phyloP scores from a whole-genome alignment of 2,113 vertebrate species.

The Piaya cayana region DNA sequence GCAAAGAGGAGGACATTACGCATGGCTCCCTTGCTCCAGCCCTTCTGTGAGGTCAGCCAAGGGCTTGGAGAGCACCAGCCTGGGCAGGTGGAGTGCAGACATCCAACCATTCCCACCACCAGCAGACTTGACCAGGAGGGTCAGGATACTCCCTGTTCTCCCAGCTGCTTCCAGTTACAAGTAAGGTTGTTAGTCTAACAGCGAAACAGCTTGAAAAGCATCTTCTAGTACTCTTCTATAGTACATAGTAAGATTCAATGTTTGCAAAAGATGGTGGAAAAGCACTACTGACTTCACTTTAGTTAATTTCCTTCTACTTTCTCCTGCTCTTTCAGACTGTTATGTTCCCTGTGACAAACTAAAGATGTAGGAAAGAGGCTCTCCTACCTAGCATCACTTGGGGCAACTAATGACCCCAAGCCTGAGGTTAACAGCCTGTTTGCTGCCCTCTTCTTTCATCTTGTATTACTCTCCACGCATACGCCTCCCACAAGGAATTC shows the following conservation, averaged over 20 bases:
- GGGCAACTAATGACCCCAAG: neutral
- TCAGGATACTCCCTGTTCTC: neutral
- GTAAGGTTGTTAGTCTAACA: neutral
- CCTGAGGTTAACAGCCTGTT: neutral
- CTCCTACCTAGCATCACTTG: neutral
- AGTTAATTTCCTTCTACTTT: neutral
- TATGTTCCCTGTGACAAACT: neutral
- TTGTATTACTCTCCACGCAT: neutral
- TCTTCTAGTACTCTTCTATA: neutral
- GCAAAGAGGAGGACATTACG: no score
- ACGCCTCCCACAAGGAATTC: neutral
- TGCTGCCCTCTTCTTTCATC: neutral
- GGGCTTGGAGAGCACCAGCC: neutral
- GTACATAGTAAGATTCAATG: neutral
- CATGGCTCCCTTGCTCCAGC: neutral
- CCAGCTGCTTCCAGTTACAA: neutral
- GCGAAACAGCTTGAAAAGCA: neutral
- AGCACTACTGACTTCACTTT: neutral
- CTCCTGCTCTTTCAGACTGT: neutral
- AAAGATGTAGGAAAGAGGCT: neutral
- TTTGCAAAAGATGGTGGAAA: neutral
- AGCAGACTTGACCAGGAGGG: neutral
- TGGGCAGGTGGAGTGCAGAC: neutral
- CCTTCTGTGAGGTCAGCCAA: neutral
- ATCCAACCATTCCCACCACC: neutral